Percentiles rank a stretch among this genome's conserved stretches.
These are phyloP conservation scores for Nymphalis urticae DNA, from an alignment of 2,888 invertebrate genomes.

Conservation along the genomic window DNA sequence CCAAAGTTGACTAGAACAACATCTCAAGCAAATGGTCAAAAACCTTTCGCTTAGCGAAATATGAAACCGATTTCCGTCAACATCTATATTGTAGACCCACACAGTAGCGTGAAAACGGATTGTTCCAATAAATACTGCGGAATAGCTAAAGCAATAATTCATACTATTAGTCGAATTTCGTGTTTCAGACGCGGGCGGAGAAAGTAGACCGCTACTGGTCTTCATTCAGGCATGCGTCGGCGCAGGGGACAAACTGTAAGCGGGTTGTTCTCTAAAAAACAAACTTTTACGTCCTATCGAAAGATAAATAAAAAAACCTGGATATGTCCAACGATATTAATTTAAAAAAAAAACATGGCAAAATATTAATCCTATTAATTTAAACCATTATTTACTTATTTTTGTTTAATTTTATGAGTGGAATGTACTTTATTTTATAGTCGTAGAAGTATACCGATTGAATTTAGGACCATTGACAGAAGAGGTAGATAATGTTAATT, in stretches of 20 bases:
- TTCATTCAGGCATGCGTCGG: slow-evolving; percentile 50
- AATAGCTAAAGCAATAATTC: slow-evolving; percentile 61
- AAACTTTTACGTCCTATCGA: slow-evolving; percentile 28
- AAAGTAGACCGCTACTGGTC: slow-evolving; percentile 78
- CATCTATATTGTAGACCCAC: slow-evolving; percentile 32
- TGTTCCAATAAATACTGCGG: slow-evolving; percentile 34
- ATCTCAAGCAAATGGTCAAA: too few species aligned
- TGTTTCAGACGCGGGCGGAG: slow-evolving; percentile 69
- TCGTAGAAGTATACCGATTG: too few species aligned
- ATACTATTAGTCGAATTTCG: slow-evolving; percentile 79
- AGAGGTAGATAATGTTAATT: too few species aligned
- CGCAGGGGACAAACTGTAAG: slow-evolving; percentile 36
- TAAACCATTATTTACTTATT: too few species aligned
- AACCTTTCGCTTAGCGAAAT: neutral
- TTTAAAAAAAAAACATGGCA: too few species aligned
- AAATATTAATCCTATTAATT: too few species aligned
- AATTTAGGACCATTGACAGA: too few species aligned
- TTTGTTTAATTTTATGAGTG: too few species aligned
- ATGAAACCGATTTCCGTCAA: slow-evolving; percentile 26
- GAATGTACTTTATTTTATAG: too few species aligned
- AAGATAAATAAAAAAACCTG: too few species aligned
- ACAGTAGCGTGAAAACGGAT: slow-evolving; percentile 35
- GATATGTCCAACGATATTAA: too few species aligned
- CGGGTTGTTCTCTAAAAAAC: slow-evolving; percentile 25
- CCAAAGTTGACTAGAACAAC: too few species aligned